These are phyloP conservation scores for Drosophila planitibia DNA, from an alignment of 2,888 invertebrate genomes.

Conservation along the genomic window DNA sequence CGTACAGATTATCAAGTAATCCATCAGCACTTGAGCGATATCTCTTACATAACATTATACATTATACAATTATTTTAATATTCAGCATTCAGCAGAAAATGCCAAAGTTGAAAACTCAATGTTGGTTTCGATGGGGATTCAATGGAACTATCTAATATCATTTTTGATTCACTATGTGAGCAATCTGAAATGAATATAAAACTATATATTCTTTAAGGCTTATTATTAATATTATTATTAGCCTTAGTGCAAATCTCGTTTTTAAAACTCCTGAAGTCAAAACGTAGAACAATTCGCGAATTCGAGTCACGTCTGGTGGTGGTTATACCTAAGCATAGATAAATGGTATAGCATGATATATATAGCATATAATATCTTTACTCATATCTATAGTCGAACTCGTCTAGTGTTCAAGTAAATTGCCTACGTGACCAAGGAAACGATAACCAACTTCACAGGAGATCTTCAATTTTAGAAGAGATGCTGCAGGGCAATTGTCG, in stretches of 20 bases:
- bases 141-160: background rate
- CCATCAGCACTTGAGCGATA: slow-evolving; percentile 5
- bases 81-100: background rate
- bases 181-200: background rate
- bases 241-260: background rate
- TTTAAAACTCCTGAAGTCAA: background rate
- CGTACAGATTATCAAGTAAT: background rate
- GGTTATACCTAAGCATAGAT: background rate
- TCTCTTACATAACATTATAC: background rate
- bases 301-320: background rate
- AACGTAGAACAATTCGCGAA: background rate
- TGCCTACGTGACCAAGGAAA: slow-evolving; percentile 53
- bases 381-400: background rate
- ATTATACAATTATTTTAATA: background rate
- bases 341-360: background rate
- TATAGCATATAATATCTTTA: background rate
- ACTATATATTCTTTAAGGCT: background rate
- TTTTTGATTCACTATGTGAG: background rate
- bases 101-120: too few species aligned
- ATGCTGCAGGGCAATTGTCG: slow-evolving; percentile 18
- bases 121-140: too few species aligned
- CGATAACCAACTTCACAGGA: slow-evolving; percentile 38
- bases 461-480: slow-evolving; percentile 15
- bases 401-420: slow-evolving; percentile 1
- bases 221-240: background rate